phyloP scores from a whole-genome alignment of 2,888 invertebrate genomes.

The Tipula unca region DNA sequence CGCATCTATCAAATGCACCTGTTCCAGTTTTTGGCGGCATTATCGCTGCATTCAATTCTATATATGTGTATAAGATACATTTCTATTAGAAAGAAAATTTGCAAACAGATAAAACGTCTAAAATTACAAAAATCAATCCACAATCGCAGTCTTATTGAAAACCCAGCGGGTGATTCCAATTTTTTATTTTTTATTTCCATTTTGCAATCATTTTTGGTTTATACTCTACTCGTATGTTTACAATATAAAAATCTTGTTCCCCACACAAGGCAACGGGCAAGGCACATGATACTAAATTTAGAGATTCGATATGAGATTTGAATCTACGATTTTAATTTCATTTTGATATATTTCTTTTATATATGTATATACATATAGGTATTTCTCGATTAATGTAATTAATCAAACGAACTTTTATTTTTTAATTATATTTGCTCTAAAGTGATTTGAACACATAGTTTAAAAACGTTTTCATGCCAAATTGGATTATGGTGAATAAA shows the following conservation, averaged over 20 bases:
- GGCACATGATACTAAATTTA: not conserved
- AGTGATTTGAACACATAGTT: not conserved
- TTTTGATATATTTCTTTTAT: not conserved
- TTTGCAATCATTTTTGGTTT: not conserved
- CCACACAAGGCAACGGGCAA: not conserved
- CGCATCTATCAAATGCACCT: not conserved
- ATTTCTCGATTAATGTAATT: conserved; percentile 8
- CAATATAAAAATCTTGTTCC: not conserved
- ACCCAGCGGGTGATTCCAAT: not conserved
- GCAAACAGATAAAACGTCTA: not conserved
- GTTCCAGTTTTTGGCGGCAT: not conserved
- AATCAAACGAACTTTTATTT: not conserved
- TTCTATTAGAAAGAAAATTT: not conserved
- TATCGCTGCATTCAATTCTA: not conserved
- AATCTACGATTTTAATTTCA: not conserved
- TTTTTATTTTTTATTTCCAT: not conserved
- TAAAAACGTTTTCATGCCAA: not conserved
- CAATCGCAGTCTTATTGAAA: not conserved
- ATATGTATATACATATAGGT: not conserved
- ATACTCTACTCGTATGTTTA: no score
- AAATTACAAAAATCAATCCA: not conserved
- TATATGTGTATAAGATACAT: not conserved
- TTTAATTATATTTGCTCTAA: not conserved
- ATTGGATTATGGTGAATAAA: not conserved
- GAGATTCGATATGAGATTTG: not conserved